Evolutionary conservation across 2,113 vertebrate genomes (phyloP).

Genomic region (Pseudopodoces humilis): DNA sequence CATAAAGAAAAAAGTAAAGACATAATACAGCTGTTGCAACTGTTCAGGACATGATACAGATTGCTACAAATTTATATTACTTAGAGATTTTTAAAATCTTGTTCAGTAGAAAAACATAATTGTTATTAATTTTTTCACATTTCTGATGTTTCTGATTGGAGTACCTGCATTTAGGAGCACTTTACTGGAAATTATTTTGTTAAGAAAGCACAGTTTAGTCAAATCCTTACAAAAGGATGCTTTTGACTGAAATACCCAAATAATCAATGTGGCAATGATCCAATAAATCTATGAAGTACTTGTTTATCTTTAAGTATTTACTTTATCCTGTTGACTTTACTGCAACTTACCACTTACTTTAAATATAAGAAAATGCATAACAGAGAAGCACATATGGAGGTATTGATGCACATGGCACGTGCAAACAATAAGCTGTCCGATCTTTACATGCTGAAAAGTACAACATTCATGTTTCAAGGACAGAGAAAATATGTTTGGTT

Average conservation of each 20-base stretch:
- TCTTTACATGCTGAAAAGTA: background rate
- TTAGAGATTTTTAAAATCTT: background rate
- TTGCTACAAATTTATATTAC: background rate
- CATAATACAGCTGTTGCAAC: background rate
- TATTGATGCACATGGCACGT: background rate
- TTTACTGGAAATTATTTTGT: background rate
- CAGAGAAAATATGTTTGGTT: background rate
- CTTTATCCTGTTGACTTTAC: background rate
- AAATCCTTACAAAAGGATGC: background rate
- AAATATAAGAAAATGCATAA: background rate
- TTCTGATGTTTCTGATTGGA: background rate
- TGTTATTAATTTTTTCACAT: background rate
- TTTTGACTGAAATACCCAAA: constrained; percentile 7
- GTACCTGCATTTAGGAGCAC: background rate
- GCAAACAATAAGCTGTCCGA: background rate
- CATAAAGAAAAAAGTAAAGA: background rate
- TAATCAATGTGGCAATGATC: background rate
- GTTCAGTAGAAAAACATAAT: background rate
- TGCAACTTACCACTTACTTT: background rate
- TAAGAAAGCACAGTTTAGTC: background rate
- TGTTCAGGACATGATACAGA: background rate
- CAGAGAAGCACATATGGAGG: background rate
- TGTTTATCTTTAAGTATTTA: background rate
- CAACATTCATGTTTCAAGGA: constrained; percentile 5
- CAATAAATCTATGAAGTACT: background rate